Base-by-base conservation (phyloP, 2,888 invertebrate genomes). In the Epistrophella euchroma region DNA sequence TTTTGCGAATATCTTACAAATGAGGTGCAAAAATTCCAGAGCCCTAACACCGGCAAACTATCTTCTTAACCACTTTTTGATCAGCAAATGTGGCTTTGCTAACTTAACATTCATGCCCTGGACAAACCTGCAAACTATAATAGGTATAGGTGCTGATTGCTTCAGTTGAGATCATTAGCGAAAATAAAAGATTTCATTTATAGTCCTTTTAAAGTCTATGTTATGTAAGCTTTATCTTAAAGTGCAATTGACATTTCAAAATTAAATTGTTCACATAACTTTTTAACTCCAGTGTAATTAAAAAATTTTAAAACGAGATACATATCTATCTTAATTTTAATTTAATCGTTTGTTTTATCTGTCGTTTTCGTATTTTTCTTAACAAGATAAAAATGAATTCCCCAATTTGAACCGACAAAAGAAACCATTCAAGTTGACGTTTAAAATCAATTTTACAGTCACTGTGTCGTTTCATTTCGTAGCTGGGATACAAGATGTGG, bases 361-460 rank as follows among this genome's bases (percentile, higher is more conserved):
- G 7, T 28, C 6, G 10, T 45, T 45, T 32, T 47, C 7, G 7
- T 47, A 47, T 11, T n/a, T 70, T 62, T 28, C 25, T 35, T 52
- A 68, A 37, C 43, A 70, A 68, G 60, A 52, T 32, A 37, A 32
- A 73, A 66, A 32, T 6, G 10, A 58, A 40, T 50, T 40, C 32
- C 17, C 40, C 52, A 70, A 52, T 60, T 68, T 60, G 43, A 68
- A 19, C 68, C 60, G 66, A 77, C 72, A 76, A 82, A 75, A 82
- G 76, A 56, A 82, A 66, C 32, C 56, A 76, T 76, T 84, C 50
- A 75, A 47, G 22, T 64, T 56, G 52, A 52, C 25, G 70, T 74
- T 32, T 45, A 22, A 71, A 83, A 84, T 45, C 56, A 79, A 75
- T 84, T 79, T 62, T 74, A 83, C 62, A 55, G 50, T 32, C 11